Base-by-base conservation (phyloP, 1,140 invertebrate genomes). In the Choristoneura fumiferana region DNA sequence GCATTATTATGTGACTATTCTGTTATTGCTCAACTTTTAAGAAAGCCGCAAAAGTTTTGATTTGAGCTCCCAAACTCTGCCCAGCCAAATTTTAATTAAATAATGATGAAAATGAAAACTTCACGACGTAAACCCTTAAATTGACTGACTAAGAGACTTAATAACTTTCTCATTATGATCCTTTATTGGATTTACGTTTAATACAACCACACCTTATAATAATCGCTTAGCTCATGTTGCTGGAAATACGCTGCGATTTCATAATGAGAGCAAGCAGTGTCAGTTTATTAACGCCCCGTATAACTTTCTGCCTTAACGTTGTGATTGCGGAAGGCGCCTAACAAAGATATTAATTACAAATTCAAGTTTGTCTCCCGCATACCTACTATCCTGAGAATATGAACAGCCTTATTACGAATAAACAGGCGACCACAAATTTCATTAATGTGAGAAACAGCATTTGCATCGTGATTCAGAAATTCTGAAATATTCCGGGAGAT, bases 381-480 rank as follows among this genome's bases (percentile, higher is more conserved):
- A 49, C 12, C 10, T 8, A 49, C 18, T 18, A 29, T 22, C 17
- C 22, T 10, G 18, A 14, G 10, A 49, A 49, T 33, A 12, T 22
- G 43, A 49, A 49, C 43, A 33, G 18, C 17, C 43, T 49, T 49
- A 49, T 49, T 49, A 49, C 43, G 43, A 49, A 49, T 13, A n/a
- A 33, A 49, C 43, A 49, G 22, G 18, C 43, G 18, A 49, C 43
- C 43, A 18, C 43, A 49, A 45, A 45, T 45, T 45, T 45, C 15
- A 45, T 29, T 29, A 49, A 45, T 45, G n/a, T 29, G 43, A 49
- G 43, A 49, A 33, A 29, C 22, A 49, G 22, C n/a, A 29, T 49
- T 49, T 49, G 43, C 43, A 33, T 49, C 22, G 18, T 29, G 17
- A 49, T 33, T 33, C 43, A 29, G 14, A 33, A 49, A 49, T 49